These are phyloP conservation scores for Galaxea fascicularis DNA, from an alignment of 92 coral and sea anemone species.

Conservation along the genomic window DNA sequence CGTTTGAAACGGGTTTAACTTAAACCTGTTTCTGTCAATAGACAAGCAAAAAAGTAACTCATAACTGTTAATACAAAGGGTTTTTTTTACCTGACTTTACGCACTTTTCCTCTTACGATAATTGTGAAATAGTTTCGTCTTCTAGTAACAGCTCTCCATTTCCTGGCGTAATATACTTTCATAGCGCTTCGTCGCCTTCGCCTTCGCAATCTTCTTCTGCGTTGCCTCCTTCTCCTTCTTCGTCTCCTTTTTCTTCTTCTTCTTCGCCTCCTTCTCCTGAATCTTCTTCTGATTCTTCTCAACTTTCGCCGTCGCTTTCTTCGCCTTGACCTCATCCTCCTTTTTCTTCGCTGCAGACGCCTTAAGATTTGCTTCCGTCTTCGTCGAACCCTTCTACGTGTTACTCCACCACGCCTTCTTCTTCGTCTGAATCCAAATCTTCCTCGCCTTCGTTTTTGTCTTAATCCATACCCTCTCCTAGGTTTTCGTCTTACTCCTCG, in stretches of 20 bases:
- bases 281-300: conserved; percentile 28
- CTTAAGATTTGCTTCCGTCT: conserved; percentile 3
- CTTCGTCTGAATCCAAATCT: too few relatives aligned
- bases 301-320: conserved; percentile 17
- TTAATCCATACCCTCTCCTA: too few relatives aligned
- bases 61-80: background rate
- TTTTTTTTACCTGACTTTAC: conserved; percentile 11
- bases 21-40: background rate
- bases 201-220: conserved; percentile 30
- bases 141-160: conserved; percentile 25
- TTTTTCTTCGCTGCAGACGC: conserved; percentile 22
- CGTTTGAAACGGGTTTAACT: too few relatives aligned
- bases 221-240: conserved; percentile 18
- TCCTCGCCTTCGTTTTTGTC: too few relatives aligned
- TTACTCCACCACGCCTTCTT: background rate
- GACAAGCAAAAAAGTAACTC: background rate
- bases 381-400: background rate
- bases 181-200: conserved; percentile 23
- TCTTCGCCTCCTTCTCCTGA: conserved; percentile 33
- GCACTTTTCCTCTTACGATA: background rate
- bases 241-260: conserved; percentile 26
- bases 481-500: too few relatives aligned
- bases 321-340: conserved; percentile 2
- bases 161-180: background rate
- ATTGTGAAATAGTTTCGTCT: background rate